Base-by-base conservation (phyloP, 2,888 invertebrate species). In the Cloeon dipterum region DNA sequence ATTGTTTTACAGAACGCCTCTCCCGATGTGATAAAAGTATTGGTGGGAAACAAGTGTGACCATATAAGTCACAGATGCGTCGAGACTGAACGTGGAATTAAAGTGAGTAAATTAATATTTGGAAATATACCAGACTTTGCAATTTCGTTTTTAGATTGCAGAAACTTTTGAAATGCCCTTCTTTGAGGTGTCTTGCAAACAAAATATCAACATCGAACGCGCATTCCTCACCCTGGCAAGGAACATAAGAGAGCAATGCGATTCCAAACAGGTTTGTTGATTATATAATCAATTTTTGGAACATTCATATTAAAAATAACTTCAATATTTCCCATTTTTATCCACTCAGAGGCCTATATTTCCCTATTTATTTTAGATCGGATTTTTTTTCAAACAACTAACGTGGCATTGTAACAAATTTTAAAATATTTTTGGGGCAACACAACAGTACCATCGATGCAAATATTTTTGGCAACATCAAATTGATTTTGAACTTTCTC, bases 111-210 rank as follows among this genome's bases (percentile, higher is more conserved):
- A n/a, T n/a, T n/a, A n/a, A n/a, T n/a, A n/a, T n/a, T n/a, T n/a
- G n/a, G n/a, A 5, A 5, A 21, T 21, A 10, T 10, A 21, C 21
- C 8, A 8, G 21, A 8, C 21, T 41, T 23, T 26, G 18, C 25
- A 14, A 17, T 10, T 21, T 32, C 20, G 13, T 11, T 21, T 25
- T n/a, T 13, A 79, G 76, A 75, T 83, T 57, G 82, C 82, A 1
- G 81, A 82, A 50, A 76, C 76, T 52, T 83, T 82, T 49, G 81
- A 82, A 47, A 76, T 83, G 70, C 81, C 82, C 21, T 83, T 83
- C 54, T 81, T 78, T 52, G 83, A 83, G 58, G 81, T 83, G 11
- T 83, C 83, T 10, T 83, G 83, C 58, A 83, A 83, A 57, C 75
- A 73, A 46, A 74, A 83, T 52, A 70, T 83, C 41, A 82, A 83